phyloP scores from a whole-genome alignment of 2,888 invertebrate species.

The Chouioia cunea region DNA sequence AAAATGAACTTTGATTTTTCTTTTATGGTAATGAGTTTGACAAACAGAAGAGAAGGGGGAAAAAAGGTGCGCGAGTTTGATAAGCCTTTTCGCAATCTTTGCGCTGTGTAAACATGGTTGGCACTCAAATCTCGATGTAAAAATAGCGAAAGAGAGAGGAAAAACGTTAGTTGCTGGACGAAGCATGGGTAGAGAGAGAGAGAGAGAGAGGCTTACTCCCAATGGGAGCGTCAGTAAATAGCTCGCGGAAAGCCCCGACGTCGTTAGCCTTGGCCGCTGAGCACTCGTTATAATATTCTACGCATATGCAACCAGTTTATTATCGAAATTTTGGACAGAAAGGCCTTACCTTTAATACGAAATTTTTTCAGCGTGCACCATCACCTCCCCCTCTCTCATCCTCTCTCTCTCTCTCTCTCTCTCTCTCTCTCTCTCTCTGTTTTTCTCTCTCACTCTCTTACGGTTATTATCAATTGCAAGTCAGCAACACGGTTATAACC shows the following conservation, averaged over 20 bases:
- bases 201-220: conserved; percentile 15
- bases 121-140: no score
- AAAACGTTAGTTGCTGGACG: neutral
- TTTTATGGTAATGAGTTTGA: no score
- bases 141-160: neutral
- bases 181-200: conserved; percentile 18
- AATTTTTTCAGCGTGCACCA: no score
- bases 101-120: no score
- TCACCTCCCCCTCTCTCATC: neutral
- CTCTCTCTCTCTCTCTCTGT: neutral
- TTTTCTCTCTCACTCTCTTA: neutral
- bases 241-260: conserved; percentile 50
- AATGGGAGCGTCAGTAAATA: conserved; percentile 51
- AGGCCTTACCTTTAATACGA: conserved; percentile 5
- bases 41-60: no score
- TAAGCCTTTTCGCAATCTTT: no score
- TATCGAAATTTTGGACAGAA: conserved; percentile 42
- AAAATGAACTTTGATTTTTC: no score
- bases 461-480: neutral
- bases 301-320: conserved; percentile 20
- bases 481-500: no score
- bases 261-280: conserved; percentile 49
- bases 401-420: neutral
- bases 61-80: neutral
- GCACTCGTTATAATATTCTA: conserved; percentile 47